A percentile compares a stretch with the other conserved stretches of the same genome.
Evolutionary conservation across 1,140 invertebrate genomes (phyloP).

Genomic region (Polypedilum pembai): DNA sequence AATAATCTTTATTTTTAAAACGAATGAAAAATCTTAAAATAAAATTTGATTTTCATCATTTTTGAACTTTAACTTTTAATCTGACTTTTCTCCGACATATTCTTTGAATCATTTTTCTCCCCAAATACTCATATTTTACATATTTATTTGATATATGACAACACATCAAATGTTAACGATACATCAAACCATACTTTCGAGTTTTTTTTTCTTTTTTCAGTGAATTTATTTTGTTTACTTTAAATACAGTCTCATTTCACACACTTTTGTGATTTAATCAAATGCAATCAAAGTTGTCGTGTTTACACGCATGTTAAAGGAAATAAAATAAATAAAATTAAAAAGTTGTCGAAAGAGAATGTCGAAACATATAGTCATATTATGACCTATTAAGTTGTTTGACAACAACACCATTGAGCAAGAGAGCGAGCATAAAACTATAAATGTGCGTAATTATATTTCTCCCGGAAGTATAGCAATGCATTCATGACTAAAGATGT

Average conservation of each 20-base stretch:
- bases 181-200: not conserved
- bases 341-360: no score
- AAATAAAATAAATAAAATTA: not conserved
- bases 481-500: not conserved
- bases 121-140: no score
- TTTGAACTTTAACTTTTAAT: no score
- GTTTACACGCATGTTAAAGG: constrained; percentile 16
- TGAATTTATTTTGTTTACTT: not conserved
- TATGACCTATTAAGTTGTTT: constrained; percentile 5
- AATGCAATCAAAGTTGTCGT: constrained; percentile 16
- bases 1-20: no score
- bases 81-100: no score
- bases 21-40: no score
- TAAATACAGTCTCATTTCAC: not conserved
- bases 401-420: not conserved
- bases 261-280: not conserved
- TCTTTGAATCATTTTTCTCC: no score
- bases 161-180: not conserved
- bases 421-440: not conserved
- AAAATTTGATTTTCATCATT: no score
- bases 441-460: constrained; percentile 14
- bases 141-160: not conserved
- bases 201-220: not conserved
- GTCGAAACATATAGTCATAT: no score
- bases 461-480: not conserved